Evolutionary conservation across 1,140 invertebrate genomes (phyloP), one percentile per base, ranked within the genome.

Genomic region (Bombus sibiricus): DNA sequence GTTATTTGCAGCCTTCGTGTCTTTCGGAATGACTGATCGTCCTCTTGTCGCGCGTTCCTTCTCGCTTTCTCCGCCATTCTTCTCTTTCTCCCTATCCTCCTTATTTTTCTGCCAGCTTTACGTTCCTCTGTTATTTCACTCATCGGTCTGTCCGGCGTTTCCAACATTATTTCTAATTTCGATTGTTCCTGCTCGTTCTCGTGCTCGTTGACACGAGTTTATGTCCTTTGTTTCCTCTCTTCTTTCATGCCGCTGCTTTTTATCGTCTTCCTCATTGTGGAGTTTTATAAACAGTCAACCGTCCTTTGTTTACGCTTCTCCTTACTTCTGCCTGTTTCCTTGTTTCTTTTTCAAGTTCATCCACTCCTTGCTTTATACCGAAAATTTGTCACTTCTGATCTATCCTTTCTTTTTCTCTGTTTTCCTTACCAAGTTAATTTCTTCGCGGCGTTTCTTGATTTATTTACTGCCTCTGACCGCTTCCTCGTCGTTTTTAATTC

Each of bases 1-100:
- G 77, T 80, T 80, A 80, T 85, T 80, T 85, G 77, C 68, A 59
- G 77, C 15, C 8, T 34, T 68, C n/a, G 69, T 59, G 69, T 74
- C 34, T 85, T 68, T 37, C 57, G 71, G 59, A 47, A 85, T 81
- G 78, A 85, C 78, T 32, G 83, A 85, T 85, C 69, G 78, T 9
- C 10, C 39, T 80, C 76, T 78, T 25, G 81, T 47, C 81, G 64
- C 34, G 32, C 47, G 4, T 18, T 57, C 41, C 4, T 41, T 71
- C 81, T 53, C 57, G 28, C 37, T 73, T 73, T 15, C 41, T 41
- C 39, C 37, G 6, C 2, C 37, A 2, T 39, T 39, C 12, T 5
- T 79, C 57, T 62, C 12, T 1, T 64, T 6, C 22, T 0, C 13
- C 34, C 22, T 66, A 15, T 84, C 34, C n/a, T 71, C 47, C n/a